Evolutionary conservation across 2,113 vertebrate genomes (phyloP), one percentile per base, ranked within the genome.

Genomic region (Syngnathus typhle): DNA sequence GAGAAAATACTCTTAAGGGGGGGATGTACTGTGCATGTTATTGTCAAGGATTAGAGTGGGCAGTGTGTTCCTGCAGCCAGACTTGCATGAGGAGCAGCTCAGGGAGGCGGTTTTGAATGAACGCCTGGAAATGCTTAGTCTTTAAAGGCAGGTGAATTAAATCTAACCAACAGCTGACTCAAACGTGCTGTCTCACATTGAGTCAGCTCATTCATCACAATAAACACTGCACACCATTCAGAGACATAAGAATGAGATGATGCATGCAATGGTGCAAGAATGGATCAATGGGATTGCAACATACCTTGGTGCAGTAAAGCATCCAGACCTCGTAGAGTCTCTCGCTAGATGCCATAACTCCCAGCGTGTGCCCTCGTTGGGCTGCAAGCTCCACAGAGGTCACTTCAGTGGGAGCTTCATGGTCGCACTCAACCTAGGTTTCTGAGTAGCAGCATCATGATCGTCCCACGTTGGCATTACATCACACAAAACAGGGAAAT

Each of bases 281-380:
- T 6, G 37, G 18, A 41, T 9, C 38, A 21, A 21, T 60, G n/a
- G 10, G 41, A 39, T 12, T 46, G 18, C 36, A 61, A 0, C 61
- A 92, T 91, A 98, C 96, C 95, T 99, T 99, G 54, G 70, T 93
- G 89, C 94, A 98, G 85, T 98, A 98, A 68, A 98, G 93, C 96
- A 97, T 98, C 96, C 96, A 99, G 71, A 99, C 93, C 88, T 99
- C 96, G 79, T 98, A 99, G 58, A 98, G 91, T 81, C 96, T 92
- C 84, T 99, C 96, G 56, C 93, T 93, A 82, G 96, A 97, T 85
- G 96, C 96, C 96, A 99, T 99, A 86, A 88, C 89, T 91, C 27
- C 72, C 21, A 41, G 21, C 54, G 59, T 47, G 1, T 18, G 61
- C 61, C 63, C 62, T 74, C 66, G 46, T 72, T 63, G 58, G 82